Evolutionary conservation across 2,797 vertebrate genomes (phyloP).

Genomic region (Spondyliosoma cantharus): DNA sequence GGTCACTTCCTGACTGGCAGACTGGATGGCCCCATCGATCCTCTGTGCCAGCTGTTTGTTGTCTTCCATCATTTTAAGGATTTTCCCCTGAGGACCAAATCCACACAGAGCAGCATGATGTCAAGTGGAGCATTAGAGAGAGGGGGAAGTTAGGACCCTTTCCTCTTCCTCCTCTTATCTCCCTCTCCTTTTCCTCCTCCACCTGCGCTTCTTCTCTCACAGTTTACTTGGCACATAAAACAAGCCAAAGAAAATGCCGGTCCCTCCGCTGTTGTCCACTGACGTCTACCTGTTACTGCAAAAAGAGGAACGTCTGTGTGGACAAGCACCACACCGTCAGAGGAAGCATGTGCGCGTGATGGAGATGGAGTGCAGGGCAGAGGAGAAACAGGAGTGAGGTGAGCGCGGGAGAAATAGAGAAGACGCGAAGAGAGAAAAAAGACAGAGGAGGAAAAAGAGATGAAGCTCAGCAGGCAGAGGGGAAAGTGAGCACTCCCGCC

Average conservation of each 20-base stretch:
- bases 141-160: slow-evolving; percentile 62
- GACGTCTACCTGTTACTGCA: slow-evolving; percentile 76
- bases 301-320: slow-evolving; percentile 50
- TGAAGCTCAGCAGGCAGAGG: slow-evolving; percentile 69
- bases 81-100: slow-evolving; percentile 91
- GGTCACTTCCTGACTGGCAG: slow-evolving; percentile 93
- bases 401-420: slow-evolving; percentile 39
- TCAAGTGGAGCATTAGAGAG: slow-evolving; percentile 80
- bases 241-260: slow-evolving; percentile 16
- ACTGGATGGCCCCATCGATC: slow-evolving; percentile 93
- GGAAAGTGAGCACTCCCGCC: slow-evolving; percentile 74
- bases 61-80: slow-evolving; percentile 96
- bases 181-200: slow-evolving; percentile 51
- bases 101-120: slow-evolving; percentile 89
- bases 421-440: slow-evolving; percentile 33
- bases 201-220: slow-evolving; percentile 66
- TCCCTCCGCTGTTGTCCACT: slow-evolving; percentile 42
- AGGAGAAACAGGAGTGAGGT: slow-evolving; percentile 32
- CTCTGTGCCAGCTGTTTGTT: slow-evolving; percentile 94
- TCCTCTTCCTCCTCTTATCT: slow-evolving; percentile 48
- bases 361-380: slow-evolving; percentile 20
- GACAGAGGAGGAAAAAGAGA: slow-evolving; percentile 54
- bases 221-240: slow-evolving; percentile 69
- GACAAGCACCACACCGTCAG: slow-evolving; percentile 43
- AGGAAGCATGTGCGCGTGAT: slow-evolving; percentile 39